phyloP scores from a whole-genome alignment of 2,888 invertebrate genomes.

The Chrysolina americana region DNA sequence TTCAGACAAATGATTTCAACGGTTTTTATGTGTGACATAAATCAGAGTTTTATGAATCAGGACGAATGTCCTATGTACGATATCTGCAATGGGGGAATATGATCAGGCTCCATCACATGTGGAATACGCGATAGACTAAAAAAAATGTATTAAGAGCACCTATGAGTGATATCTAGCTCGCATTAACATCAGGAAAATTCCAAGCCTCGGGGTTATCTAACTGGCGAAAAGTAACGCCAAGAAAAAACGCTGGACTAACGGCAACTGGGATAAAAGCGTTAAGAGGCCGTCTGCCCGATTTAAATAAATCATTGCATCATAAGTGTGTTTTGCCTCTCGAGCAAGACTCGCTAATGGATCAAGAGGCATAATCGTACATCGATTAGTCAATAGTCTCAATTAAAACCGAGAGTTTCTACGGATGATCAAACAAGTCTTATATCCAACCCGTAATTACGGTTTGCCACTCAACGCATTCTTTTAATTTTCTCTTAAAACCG shows the following conservation, averaged over 20 bases:
- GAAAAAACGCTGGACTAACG: constrained; percentile 4
- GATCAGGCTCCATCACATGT: too few relatives aligned
- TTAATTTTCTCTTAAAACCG: constrained; percentile 67
- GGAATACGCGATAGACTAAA: too few relatives aligned
- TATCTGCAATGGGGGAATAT: too few relatives aligned
- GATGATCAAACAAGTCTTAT: constrained; percentile 30
- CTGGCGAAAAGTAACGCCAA: neutral
- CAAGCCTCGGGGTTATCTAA: neutral
- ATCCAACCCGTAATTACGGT: constrained; percentile 59
- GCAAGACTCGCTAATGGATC: constrained; percentile 48
- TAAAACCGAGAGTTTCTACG: constrained; percentile 44
- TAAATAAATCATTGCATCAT: constrained; percentile 27
- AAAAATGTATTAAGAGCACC: too few relatives aligned
- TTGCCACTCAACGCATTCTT: constrained; percentile 56
- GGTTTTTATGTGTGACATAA: too few relatives aligned
- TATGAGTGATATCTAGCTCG: neutral
- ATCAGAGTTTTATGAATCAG: too few relatives aligned
- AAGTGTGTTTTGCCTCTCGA: constrained; percentile 43
- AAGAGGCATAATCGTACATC: constrained; percentile 48
- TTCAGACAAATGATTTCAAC: neutral
- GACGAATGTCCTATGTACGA: too few relatives aligned
- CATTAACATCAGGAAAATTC: neutral
- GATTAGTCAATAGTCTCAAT: constrained; percentile 58
- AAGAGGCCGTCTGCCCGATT: constrained; percentile 10
- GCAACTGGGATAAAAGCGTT: neutral